phyloP scores from a whole-genome alignment of 2,113 vertebrate genomes.

The Labeo rohita region DNA sequence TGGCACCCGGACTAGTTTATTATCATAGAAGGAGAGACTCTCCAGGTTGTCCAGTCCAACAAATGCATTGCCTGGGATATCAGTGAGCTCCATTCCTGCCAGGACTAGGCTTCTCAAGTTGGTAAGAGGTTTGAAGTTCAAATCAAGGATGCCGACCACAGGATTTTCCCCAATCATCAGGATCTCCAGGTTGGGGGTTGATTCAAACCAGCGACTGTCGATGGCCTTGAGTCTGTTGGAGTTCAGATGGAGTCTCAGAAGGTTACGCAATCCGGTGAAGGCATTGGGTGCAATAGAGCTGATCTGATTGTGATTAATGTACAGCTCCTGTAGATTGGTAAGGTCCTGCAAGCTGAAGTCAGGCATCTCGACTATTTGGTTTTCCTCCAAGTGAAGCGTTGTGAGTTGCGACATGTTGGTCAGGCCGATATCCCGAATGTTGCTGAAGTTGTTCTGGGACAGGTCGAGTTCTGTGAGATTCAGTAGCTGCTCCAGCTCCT shows the following conservation, averaged over 20 bases:
- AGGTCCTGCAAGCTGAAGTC: constrained; percentile 93
- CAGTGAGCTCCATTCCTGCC: constrained; percentile 97
- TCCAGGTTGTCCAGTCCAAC: constrained; percentile 95
- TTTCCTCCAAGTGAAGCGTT: constrained; percentile 95
- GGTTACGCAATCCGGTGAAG: constrained; percentile 87
- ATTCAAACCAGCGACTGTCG: constrained; percentile 94
- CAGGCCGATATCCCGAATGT: constrained; percentile 89
- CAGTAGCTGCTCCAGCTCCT: constrained; percentile 91
- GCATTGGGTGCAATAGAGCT: constrained; percentile 90
- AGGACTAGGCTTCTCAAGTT: constrained; percentile 93
- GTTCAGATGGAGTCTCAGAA: constrained; percentile 94
- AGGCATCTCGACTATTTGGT: constrained; percentile 92
- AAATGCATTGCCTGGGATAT: constrained; percentile 93
- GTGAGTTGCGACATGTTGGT: constrained; percentile 93
- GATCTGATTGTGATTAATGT: constrained; percentile 98
- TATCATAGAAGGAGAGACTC: constrained; percentile 97
- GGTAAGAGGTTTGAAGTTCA: constrained; percentile 92
- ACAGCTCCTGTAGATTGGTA: constrained; percentile 93
- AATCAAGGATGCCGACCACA: constrained; percentile 90
- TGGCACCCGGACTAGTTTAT: constrained; percentile 88
- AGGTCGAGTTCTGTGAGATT: constrained; percentile 96
- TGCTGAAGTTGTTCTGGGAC: constrained; percentile 97
- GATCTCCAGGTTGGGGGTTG: constrained; percentile 94
- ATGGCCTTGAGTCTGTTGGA: constrained; percentile 93
- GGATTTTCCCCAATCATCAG: constrained; percentile 99